Evolutionary conservation across 2,797 vertebrate genomes (phyloP).

Genomic region (Anomalospiza imberbis): DNA sequence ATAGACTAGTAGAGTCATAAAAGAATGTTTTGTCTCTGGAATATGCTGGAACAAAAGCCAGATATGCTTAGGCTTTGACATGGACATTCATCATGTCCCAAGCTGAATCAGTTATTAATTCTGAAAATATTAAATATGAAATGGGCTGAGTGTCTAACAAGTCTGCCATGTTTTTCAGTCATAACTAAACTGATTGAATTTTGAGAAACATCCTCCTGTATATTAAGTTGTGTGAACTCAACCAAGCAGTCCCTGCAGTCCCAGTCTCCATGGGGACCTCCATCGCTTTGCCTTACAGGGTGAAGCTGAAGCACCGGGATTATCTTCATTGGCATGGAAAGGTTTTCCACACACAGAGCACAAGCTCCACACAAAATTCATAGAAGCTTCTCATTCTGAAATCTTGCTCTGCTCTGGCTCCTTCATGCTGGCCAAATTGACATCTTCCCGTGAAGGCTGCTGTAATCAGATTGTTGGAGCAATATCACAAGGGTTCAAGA

Average conservation of each 20-base stretch:
- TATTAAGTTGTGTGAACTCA: not conserved
- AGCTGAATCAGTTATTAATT: slow-evolving; percentile 58
- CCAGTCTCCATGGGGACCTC: not conserved
- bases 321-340: not conserved
- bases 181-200: slow-evolving; percentile 19
- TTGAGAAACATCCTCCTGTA: not conserved
- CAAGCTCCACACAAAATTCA: not conserved
- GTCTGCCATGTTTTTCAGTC: slow-evolving; percentile 22
- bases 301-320: not conserved
- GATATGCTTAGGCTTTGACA: slow-evolving; percentile 63
- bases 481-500: not conserved
- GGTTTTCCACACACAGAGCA: not conserved
- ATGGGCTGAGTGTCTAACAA: slow-evolving; percentile 24
- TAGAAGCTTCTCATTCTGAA: not conserved
- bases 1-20: slow-evolving; percentile 47
- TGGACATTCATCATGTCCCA: slow-evolving; percentile 59
- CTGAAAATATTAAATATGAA: slow-evolving; percentile 48
- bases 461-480: not conserved
- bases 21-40: slow-evolving; percentile 58
- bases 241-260: not conserved
- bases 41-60: slow-evolving; percentile 62
- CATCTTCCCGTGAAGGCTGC: not conserved
- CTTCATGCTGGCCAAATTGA: not conserved
- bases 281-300: not conserved
- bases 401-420: not conserved